phyloP scores from a whole-genome alignment of 2,113 vertebrate species.

The Pongo pygmaeus region DNA sequence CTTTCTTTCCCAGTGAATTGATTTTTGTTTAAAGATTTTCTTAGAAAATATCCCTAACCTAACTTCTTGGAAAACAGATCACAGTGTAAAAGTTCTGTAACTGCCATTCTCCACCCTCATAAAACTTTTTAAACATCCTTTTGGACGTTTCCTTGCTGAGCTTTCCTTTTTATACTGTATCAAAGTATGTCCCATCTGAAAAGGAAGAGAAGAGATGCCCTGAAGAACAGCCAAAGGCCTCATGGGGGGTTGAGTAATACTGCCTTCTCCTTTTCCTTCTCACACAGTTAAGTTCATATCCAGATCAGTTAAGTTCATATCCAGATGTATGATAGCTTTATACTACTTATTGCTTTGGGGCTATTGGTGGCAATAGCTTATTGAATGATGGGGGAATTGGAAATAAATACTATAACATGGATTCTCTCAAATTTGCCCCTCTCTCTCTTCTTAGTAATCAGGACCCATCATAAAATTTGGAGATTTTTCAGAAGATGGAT shows the following conservation, averaged over 20 bases:
- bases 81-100: background rate
- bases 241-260: background rate
- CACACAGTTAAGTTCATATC: background rate
- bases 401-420: constrained; percentile 1
- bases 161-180: constrained; percentile 5
- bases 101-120: background rate
- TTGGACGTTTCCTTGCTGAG: background rate
- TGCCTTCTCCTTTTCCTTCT: background rate
- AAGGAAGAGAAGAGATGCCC: background rate
- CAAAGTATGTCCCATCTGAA: background rate
- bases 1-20: constrained; percentile 16
- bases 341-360: background rate
- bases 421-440: background rate
- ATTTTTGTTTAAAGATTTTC: constrained; percentile 40
- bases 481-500: background rate
- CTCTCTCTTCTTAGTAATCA: background rate
- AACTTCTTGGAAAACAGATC: constrained; percentile 34
- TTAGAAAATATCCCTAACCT: constrained; percentile 23
- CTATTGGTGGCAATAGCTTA: background rate
- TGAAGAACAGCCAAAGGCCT: background rate
- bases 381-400: background rate
- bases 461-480: background rate
- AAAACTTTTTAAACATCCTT: constrained; percentile 1
- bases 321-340: background rate
- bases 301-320: background rate